A percentile compares a stretch with the other conserved stretches of the same genome.
These are phyloP conservation scores for Terebella lapidaria DNA, from an alignment of 2,888 invertebrate species.

Conservation along the genomic window DNA sequence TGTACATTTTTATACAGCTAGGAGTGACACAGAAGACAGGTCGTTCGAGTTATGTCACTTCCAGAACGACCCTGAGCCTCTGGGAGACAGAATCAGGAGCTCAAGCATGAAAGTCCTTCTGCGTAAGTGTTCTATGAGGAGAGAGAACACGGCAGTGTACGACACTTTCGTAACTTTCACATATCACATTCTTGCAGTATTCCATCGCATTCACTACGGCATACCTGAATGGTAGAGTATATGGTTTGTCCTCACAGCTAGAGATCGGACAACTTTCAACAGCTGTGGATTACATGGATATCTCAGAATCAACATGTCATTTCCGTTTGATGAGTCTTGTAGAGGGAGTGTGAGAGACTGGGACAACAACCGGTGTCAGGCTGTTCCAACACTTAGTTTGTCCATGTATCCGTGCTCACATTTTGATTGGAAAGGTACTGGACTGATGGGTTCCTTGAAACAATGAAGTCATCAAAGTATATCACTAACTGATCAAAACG, in stretches of 20 bases:
- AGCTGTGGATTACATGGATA: not conserved
- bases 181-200: too few species aligned
- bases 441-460: too few species aligned
- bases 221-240: too few species aligned
- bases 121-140: not conserved
- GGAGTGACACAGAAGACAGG: slow-evolving; percentile 14
- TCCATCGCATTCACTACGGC: too few species aligned
- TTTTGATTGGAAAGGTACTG: not conserved
- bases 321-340: not conserved
- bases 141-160: too few species aligned
- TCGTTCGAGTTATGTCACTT: slow-evolving; percentile 25
- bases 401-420: not conserved
- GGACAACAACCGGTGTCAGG: not conserved
- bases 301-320: not conserved
- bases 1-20: too few species aligned
- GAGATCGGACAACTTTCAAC: not conserved
- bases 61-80: slow-evolving; percentile 19
- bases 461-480: too few species aligned
- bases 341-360: not conserved
- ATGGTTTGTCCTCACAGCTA: not conserved
- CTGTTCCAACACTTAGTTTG: not conserved
- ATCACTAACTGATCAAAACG: too few species aligned
- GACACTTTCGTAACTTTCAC: too few species aligned
- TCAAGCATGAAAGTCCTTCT: not conserved
- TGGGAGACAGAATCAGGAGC: slow-evolving; percentile 19